phyloP scores from a whole-genome alignment of 2,113 vertebrate species.

The Carollia perspicillata region DNA sequence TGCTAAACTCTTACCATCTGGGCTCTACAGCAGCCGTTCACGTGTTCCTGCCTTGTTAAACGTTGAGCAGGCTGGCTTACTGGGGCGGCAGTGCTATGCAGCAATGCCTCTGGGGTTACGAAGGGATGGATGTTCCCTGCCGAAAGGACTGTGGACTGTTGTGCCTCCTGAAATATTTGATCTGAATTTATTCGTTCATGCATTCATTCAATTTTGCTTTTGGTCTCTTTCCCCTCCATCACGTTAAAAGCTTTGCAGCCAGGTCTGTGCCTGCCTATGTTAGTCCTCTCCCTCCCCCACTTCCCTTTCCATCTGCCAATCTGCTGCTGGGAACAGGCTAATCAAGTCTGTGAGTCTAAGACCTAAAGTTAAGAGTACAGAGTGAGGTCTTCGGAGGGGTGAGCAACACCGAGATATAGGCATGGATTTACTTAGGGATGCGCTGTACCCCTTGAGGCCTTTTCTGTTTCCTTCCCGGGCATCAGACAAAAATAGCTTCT shows the following conservation, averaged over 20 bases:
- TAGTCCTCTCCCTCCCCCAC: not conserved
- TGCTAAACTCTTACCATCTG: not conserved
- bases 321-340: not conserved
- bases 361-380: not conserved
- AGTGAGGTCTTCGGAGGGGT: not conserved
- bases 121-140: not conserved
- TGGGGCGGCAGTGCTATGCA: not conserved
- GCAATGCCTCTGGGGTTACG: not conserved
- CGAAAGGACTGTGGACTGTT: not conserved
- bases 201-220: not conserved
- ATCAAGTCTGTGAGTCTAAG: not conserved
- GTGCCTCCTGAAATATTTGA: not conserved
- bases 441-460: not conserved
- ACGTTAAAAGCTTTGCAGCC: not conserved
- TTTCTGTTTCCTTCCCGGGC: not conserved
- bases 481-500: not conserved
- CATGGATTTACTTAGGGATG: not conserved
- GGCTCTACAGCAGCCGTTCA: not conserved
- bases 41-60: not conserved
- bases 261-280: not conserved
- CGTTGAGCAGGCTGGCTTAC: accelerated
- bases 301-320: not conserved
- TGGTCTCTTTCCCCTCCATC: not conserved
- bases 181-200: not conserved
- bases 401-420: not conserved